Conservation (phyloP, 2,797 vertebrate genomes). For the Chelon labrosus region DNA sequence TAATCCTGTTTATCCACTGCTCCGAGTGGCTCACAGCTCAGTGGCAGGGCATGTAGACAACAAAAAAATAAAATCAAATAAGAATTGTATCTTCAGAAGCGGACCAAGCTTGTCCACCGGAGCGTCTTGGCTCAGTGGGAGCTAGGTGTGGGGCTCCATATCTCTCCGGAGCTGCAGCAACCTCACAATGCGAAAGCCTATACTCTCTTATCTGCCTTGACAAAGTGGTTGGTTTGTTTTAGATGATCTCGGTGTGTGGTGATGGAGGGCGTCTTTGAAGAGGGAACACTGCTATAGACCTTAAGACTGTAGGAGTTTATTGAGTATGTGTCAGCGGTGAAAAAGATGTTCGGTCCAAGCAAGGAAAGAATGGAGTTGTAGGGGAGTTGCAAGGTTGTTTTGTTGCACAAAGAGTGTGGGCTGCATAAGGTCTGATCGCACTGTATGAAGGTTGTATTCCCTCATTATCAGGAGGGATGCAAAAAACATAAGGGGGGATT, state of each 20-base stretch:
- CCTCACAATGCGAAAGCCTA: constrained; percentile 20
- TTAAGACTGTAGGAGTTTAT: constrained; percentile 39
- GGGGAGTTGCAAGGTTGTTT: constrained; percentile 6
- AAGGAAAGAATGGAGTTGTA: constrained; percentile 9
- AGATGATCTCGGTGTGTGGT: constrained; percentile 48
- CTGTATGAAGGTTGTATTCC: constrained; percentile 25
- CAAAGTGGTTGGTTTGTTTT: constrained; percentile 59
- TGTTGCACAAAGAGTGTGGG: not conserved
- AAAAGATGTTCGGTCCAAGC: constrained; percentile 44
- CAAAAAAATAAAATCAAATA: constrained; percentile 12
- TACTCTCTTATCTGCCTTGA: constrained; percentile 54
- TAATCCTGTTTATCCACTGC: constrained; percentile 70
- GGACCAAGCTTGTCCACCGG: constrained; percentile 34
- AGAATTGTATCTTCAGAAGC: constrained; percentile 59
- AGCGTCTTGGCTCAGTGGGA: constrained; percentile 22
- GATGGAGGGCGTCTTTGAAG: constrained; percentile 37
- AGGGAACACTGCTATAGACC: constrained; percentile 37
- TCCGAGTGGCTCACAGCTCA: constrained; percentile 50
- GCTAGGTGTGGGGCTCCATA: constrained; percentile 13
- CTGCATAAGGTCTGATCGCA: constrained; percentile 7
- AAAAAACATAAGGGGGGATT: not conserved
- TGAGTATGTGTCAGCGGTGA: constrained; percentile 36
- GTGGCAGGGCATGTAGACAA: constrained; percentile 56
- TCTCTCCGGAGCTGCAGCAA: constrained; percentile 32
- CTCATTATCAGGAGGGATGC: constrained; percentile 22